These are phyloP conservation scores for Hyaena hyaena DNA, from an alignment of 2,113 vertebrate species.

Conservation along the genomic window DNA sequence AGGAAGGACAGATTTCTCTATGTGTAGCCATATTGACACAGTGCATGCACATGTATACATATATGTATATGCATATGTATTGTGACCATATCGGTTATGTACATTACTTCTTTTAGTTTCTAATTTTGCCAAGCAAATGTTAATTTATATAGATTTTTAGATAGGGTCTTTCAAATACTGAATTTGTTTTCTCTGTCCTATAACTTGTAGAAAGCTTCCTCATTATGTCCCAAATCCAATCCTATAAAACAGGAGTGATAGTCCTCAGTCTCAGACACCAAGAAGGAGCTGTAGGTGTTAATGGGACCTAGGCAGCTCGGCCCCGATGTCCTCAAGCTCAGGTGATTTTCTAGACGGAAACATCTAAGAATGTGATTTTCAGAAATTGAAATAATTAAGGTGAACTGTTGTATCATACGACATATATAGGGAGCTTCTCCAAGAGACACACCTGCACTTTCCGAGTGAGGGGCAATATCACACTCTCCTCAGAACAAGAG, in stretches of 20 bases:
- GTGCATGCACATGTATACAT: rapidly evolving
- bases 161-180: neutral
- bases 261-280: neutral
- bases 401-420: rapidly evolving
- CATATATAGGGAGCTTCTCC: rapidly evolving
- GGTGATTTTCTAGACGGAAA: neutral
- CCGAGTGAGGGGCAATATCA: rapidly evolving
- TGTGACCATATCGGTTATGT: no score
- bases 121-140: neutral
- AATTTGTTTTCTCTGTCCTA: neutral
- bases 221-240: rapidly evolving
- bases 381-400: neutral
- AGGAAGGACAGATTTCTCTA: neutral
- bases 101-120: neutral
- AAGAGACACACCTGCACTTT: no score
- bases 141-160: no score
- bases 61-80: rapidly evolving
- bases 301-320: rapidly evolving
- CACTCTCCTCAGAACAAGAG: rapidly evolving
- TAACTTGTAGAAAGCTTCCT: neutral
- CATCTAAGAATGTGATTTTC: neutral
- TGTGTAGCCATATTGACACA: rapidly evolving
- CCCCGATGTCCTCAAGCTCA: neutral
- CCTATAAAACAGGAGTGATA: rapidly evolving
- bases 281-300: neutral